Evolutionary conservation across 2,888 invertebrate species (phyloP).

Genomic region (Neoascia interrupta): DNA sequence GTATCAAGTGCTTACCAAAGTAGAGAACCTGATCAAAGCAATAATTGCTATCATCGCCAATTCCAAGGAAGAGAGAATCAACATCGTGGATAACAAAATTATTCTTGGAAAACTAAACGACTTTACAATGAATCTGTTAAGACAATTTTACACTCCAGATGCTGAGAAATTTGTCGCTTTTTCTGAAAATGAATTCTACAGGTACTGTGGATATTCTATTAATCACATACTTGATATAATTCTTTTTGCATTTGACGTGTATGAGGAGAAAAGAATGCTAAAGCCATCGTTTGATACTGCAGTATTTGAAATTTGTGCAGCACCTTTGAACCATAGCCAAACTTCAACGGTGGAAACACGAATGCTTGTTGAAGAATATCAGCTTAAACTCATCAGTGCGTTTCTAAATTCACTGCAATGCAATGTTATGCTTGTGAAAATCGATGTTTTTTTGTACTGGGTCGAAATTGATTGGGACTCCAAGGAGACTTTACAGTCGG

Average conservation of each 20-base stretch:
- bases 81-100: conserved; percentile 73
- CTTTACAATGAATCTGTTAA: conserved; percentile 72
- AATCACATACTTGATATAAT: conserved; percentile 73
- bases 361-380: conserved; percentile 69
- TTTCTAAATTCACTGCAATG: conserved; percentile 74
- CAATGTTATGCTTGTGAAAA: conserved; percentile 73
- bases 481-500: conserved; percentile 72
- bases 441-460: conserved; percentile 75
- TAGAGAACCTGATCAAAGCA: conserved; percentile 72
- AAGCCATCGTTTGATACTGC: conserved; percentile 64
- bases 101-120: conserved; percentile 73
- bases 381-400: conserved; percentile 72
- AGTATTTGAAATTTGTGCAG: conserved; percentile 73
- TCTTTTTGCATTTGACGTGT: conserved; percentile 72
- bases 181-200: conserved; percentile 71
- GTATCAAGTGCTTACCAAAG: conserved; percentile 73
- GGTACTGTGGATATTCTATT: conserved; percentile 73
- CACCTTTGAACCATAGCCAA: conserved; percentile 51
- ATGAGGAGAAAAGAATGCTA: conserved; percentile 66
- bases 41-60: conserved; percentile 73
- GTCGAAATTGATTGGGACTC: conserved; percentile 73
- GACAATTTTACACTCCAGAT: conserved; percentile 75
- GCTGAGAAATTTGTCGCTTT: conserved; percentile 73
- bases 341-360: conserved; percentile 10
- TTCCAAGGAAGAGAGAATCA: conserved; percentile 71